These are phyloP conservation scores for Emmelina monodactyla DNA, from an alignment of 2,888 invertebrate genomes.

Conservation along the genomic window DNA sequence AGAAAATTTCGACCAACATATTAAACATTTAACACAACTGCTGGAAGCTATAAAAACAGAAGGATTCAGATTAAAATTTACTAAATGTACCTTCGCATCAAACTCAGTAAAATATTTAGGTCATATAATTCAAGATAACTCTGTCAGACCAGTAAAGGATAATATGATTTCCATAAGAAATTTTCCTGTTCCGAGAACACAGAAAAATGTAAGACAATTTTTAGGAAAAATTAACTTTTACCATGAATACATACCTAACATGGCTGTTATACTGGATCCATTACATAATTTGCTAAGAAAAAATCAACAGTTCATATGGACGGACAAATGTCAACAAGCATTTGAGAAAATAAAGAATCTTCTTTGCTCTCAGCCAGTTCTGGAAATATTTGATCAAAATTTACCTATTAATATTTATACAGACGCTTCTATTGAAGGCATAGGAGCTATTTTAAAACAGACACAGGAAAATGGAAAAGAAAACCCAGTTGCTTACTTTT, in stretches of 20 bases:
- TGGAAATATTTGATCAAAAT: slow-evolving; percentile 16
- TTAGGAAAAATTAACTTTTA: slow-evolving; percentile 20
- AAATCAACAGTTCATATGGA: slow-evolving; percentile 16
- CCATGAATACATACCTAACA: slow-evolving; percentile 16
- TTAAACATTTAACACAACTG: slow-evolving; percentile 7
- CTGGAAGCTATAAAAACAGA: slow-evolving; percentile 16
- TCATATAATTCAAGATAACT: slow-evolving; percentile 19
- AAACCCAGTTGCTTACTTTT: slow-evolving; percentile 16
- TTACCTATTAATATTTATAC: slow-evolving; percentile 19
- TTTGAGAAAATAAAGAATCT: slow-evolving; percentile 14
- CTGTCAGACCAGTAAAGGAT: slow-evolving; percentile 18
- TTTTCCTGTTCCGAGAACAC: slow-evolving; percentile 13
- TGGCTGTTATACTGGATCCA: slow-evolving; percentile 18
- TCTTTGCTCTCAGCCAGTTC: slow-evolving; percentile 14
- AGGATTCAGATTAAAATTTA: slow-evolving; percentile 19
- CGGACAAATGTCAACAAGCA: slow-evolving; percentile 14
- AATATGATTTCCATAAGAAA: slow-evolving; percentile 14
- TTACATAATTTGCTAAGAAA: slow-evolving; percentile 19
- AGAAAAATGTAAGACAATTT: slow-evolving; percentile 15
- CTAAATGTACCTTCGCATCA: slow-evolving; percentile 18
- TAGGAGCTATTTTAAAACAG: slow-evolving; percentile 19
- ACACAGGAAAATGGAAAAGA: slow-evolving; percentile 13
- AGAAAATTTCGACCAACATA: slow-evolving; percentile 1
- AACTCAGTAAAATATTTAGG: slow-evolving; percentile 18
- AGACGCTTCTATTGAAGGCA: slow-evolving; percentile 16